Evolutionary conservation across 35 echinoderm and acorn worm genomes (phyloP).

Genomic region (Chiridota heheva): DNA sequence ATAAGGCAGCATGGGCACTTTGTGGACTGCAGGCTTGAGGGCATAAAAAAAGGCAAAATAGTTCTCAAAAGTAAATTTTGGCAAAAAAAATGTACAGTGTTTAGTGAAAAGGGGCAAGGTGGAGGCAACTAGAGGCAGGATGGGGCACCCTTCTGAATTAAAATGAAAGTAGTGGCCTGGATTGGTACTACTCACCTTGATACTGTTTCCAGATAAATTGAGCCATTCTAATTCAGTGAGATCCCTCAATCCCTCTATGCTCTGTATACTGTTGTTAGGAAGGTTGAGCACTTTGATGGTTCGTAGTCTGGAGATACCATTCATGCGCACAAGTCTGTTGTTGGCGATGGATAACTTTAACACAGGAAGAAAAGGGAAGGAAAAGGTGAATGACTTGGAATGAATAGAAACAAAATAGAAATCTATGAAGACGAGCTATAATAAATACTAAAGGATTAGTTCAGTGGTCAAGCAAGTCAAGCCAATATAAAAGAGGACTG

Average conservation of each 20-base stretch:
- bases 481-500: too few species aligned
- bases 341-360: constrained; percentile 86
- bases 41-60: too few species aligned
- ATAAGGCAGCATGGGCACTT: too few species aligned
- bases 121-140: too few species aligned
- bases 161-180: too few species aligned
- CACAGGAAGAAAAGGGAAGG: not conserved
- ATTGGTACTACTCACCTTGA: constrained; percentile 91
- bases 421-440: not conserved
- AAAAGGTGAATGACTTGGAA: not conserved
- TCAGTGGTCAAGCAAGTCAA: too few species aligned
- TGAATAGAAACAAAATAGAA: not conserved
- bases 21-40: too few species aligned
- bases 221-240: constrained; percentile 88
- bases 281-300: constrained; percentile 87
- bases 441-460: too few species aligned
- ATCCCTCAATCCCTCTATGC: constrained; percentile 93
- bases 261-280: constrained; percentile 98
- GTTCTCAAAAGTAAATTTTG: too few species aligned
- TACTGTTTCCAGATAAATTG: constrained; percentile 93
- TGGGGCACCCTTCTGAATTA: too few species aligned
- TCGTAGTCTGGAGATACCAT: constrained; percentile 70
- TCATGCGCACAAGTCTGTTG: constrained; percentile 93
- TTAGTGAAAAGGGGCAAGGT: too few species aligned
- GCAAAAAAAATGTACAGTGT: too few species aligned